Evolutionary conservation across 2,113 vertebrate species (phyloP).

Genomic region (Gymnarchus niloticus): DNA sequence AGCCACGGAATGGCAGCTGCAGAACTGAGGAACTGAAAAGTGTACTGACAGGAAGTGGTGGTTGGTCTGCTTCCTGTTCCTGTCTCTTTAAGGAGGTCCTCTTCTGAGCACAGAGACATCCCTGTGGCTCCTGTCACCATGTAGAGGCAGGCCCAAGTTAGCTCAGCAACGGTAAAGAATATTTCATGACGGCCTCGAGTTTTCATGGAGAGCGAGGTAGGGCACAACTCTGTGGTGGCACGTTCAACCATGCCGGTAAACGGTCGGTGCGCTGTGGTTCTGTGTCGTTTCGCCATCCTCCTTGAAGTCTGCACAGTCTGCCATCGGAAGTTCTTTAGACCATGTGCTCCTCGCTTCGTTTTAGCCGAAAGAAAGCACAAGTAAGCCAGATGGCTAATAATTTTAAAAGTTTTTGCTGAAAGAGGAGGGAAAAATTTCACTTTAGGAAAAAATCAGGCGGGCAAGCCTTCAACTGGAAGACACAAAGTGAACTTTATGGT

Average conservation of each 20-base stretch:
- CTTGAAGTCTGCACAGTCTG: neutral
- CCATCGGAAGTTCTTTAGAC: neutral
- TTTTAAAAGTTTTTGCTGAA: neutral
- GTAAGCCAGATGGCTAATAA: neutral
- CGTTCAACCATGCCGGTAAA: neutral
- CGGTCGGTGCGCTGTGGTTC: neutral
- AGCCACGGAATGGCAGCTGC: neutral
- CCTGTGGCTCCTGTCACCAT: constrained; percentile 6
- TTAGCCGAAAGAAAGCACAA: neutral
- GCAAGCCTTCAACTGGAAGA: neutral
- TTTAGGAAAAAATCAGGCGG: neutral
- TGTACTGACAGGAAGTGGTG: constrained; percentile 64
- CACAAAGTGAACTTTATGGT: neutral
- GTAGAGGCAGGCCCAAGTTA: neutral
- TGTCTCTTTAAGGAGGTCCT: neutral
- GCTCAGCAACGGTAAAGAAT: neutral
- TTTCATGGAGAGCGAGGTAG: constrained; percentile 68
- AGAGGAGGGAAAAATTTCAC: neutral
- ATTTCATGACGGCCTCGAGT: neutral
- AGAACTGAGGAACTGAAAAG: neutral
- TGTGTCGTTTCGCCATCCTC: neutral
- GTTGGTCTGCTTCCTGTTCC: constrained; percentile 55
- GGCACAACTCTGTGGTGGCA: neutral
- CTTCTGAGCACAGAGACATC: constrained; percentile 23
- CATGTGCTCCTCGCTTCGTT: neutral